Evolutionary conservation across 2,888 invertebrate genomes (phyloP).

Genomic region (Drosophila hawaiiensis): DNA sequence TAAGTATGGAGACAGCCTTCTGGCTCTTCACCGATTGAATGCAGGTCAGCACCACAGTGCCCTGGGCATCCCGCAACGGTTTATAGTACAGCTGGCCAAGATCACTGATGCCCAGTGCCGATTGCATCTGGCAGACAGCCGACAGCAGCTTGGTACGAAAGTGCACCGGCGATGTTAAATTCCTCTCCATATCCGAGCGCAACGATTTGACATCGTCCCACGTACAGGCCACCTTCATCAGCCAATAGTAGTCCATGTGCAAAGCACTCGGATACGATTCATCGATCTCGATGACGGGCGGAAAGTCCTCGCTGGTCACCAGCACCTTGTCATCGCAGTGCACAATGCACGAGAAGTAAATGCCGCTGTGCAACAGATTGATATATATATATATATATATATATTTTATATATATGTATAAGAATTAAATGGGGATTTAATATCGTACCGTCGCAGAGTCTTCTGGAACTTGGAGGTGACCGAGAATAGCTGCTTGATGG

Average conservation of each 20-base stretch:
- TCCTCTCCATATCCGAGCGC: slow-evolving; percentile 97
- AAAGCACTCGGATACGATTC: slow-evolving; percentile 97
- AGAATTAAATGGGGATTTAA: neutral
- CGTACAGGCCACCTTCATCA: slow-evolving; percentile 98
- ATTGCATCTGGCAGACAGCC: slow-evolving; percentile 97
- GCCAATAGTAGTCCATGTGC: slow-evolving; percentile 98
- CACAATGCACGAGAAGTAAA: slow-evolving; percentile 96
- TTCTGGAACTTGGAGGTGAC: slow-evolving; percentile 99
- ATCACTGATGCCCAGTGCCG: slow-evolving; percentile 95
- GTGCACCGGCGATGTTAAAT: slow-evolving; percentile 95
- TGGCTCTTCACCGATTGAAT: slow-evolving; percentile 89
- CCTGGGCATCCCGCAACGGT: slow-evolving; percentile 94
- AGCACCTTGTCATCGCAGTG: slow-evolving; percentile 98
- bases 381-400: slow-evolving; percentile 65
- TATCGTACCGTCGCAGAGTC: slow-evolving; percentile 90
- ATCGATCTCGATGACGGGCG: slow-evolving; percentile 98
- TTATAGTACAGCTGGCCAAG: slow-evolving; percentile 97
- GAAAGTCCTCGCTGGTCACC: slow-evolving; percentile 98
- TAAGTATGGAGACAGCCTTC: slow-evolving; percentile 94
- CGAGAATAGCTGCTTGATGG: slow-evolving; percentile 97
- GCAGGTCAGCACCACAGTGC: slow-evolving; percentile 95
- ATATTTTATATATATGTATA: neutral
- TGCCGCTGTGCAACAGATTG: slow-evolving; percentile 89
- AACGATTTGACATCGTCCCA: slow-evolving; percentile 98
- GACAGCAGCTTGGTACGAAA: slow-evolving; percentile 96